Evolutionary conservation across 1,140 invertebrate species (phyloP), one percentile per base, ranked within the genome.

Genomic region (Lethocerus indicus): DNA sequence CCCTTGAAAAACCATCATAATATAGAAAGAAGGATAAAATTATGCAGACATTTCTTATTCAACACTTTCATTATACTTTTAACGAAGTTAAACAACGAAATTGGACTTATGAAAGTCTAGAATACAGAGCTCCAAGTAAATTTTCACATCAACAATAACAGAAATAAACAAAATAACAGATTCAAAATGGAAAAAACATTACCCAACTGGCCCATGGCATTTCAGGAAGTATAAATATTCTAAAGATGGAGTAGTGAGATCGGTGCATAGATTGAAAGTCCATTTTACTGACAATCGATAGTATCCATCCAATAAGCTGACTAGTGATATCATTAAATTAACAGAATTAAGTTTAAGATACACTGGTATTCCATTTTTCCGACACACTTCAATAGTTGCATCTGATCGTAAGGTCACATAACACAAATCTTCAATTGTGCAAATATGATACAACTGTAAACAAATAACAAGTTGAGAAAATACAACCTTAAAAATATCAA

Each of bases 121-220:
- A 16, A 3, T 37, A 2, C 20, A 37, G 3, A 16, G 12, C 4
- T 16, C 2, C n/a, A 37, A 37, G 3, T 16, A 37, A 37, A 20
- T 16, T 37, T 24, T 28, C 3, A 43, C 23, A 40, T 37, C 42
- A 35, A n/a, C 56, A 47, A 51, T 23, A 54, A 43, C 47, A 36
- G 25, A 53, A 51, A 51, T 52, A 52, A 32, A 44, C 49, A 47
- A 3, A 1, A 18, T 41, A n/a, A 41, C 7, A 41, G 26, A 2
- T 45, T 16, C 6, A 37, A 20, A 27, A 41, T 18, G 36, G 18
- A 26, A 1, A 47, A 39, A 43, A 42, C 54, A 67, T 68, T 69
- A 83, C 79, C 79, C 84, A 51, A 92, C 78, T 47, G 89, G 88
- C 25, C 88, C 88, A 68, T 93, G 88, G 59, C 85, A 89, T 64